A percentile compares a stretch with the other conserved stretches of the same genome.
Evolutionary conservation across 2,797 vertebrate genomes (phyloP).

Genomic region (Poliocrania exsul): DNA sequence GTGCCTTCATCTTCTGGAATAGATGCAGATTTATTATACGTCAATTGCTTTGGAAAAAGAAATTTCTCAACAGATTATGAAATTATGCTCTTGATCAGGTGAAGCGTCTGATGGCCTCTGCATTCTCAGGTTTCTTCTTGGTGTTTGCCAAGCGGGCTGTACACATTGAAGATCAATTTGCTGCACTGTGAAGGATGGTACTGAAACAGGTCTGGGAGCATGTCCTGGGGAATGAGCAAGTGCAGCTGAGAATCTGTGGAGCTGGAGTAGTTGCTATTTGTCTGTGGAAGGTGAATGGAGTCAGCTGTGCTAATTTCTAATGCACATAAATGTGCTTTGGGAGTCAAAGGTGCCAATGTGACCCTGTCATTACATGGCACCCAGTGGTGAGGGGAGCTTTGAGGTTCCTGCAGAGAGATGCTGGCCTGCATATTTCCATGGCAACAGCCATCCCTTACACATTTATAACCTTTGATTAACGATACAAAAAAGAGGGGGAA

Average conservation of each 20-base stretch:
- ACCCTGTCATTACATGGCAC: neutral
- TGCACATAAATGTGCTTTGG: constrained; percentile 1
- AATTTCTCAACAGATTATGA: neutral
- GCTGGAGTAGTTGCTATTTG: neutral
- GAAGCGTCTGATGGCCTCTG: neutral
- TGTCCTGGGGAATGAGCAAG: neutral
- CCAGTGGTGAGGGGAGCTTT: neutral
- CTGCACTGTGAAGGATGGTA: neutral
- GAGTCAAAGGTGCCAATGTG: constrained; percentile 35
- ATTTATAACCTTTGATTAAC: constrained; percentile 43
- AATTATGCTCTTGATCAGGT: neutral
- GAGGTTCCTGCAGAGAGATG: constrained; percentile 21
- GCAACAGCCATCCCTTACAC: constrained; percentile 15
- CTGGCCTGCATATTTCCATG: constrained; percentile 25
- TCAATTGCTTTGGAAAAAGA: neutral
- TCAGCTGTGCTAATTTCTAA: neutral
- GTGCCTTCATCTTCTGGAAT: neutral
- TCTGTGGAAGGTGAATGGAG: neutral
- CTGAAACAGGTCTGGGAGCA: neutral
- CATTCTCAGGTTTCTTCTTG: neutral
- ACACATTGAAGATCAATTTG: neutral
- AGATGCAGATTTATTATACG: neutral
- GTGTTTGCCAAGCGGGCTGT: neutral
- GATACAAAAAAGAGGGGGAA: neutral
- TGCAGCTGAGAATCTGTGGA: neutral